A percentile compares a stretch with the other conserved stretches of the same genome.
These are phyloP conservation scores for Tapirus terrestris DNA, from an alignment of 2,113 vertebrate genomes.

Conservation along the genomic window DNA sequence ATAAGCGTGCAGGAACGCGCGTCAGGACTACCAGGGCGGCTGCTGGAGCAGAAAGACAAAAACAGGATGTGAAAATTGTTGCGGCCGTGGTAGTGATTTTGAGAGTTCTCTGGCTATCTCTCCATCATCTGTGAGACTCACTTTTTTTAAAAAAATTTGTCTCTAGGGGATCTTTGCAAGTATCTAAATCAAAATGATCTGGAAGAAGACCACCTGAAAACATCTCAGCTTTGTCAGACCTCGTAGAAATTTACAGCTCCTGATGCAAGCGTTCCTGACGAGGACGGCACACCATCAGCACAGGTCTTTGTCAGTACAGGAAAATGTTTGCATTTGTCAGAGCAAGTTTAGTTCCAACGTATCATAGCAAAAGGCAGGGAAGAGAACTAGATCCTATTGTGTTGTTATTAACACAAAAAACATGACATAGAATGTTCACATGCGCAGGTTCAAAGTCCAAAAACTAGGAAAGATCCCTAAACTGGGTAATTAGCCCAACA, in stretches of 20 bases:
- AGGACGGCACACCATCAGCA: accelerated
- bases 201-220: constrained; percentile 36
- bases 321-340: constrained; percentile 19
- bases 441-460: neutral
- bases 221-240: neutral
- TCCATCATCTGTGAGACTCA: constrained; percentile 10
- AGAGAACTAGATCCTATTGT: neutral
- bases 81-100: constrained; percentile 65
- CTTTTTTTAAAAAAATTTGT: neutral
- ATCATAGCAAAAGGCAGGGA: neutral
- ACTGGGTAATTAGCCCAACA: neutral
- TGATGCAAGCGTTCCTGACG: neutral
- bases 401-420: neutral
- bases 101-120: constrained; percentile 55
- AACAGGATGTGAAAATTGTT: constrained; percentile 87
- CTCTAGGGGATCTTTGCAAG: constrained; percentile 76
- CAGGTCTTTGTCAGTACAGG: neutral
- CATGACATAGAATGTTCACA: neutral
- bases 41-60: constrained; percentile 84
- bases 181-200: constrained; percentile 58
- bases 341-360: neutral
- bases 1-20: constrained; percentile 82
- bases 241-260: constrained; percentile 20
- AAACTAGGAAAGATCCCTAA: neutral
- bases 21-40: constrained; percentile 79